A percentile compares a stretch with the other conserved stretches of the same genome.
Evolutionary conservation across 2,797 vertebrate genomes (phyloP).

Genomic region (Thalassophryne amazonica): DNA sequence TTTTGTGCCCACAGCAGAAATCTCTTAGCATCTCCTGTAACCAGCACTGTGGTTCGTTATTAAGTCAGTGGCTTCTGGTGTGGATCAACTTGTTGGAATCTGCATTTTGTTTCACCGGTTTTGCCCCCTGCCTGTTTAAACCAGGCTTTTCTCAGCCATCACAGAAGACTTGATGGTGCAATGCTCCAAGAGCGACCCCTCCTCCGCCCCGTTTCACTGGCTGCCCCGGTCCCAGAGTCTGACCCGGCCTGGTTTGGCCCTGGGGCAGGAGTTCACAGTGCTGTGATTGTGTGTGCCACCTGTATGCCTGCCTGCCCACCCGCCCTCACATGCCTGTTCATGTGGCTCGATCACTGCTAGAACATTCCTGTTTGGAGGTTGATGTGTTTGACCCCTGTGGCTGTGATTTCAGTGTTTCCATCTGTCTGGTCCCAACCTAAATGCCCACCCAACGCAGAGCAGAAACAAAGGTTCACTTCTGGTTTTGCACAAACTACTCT

Average conservation of each 20-base stretch:
- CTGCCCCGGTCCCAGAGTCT: conserved; percentile 34
- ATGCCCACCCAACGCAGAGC: conserved; percentile 36
- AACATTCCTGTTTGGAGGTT: conserved; percentile 69
- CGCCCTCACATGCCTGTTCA: conserved; percentile 73
- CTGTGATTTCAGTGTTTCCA: conserved; percentile 70
- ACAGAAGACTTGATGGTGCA: conserved; percentile 60
- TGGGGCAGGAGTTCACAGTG: conserved; percentile 32
- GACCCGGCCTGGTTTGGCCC: conserved; percentile 2
- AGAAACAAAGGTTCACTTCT: conserved; percentile 69
- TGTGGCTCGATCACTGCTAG: conserved; percentile 58
- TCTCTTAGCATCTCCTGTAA: conserved; percentile 79
- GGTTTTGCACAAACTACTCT: conserved; percentile 71
- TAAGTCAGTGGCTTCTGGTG: conserved; percentile 78
- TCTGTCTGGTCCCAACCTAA: conserved; percentile 60
- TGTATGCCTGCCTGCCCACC: conserved; percentile 40
- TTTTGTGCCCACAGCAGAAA: conserved; percentile 81
- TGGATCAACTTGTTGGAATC: conserved; percentile 78
- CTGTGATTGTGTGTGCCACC: conserved; percentile 47
- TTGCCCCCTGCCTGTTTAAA: conserved; percentile 37
- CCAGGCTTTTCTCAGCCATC: conserved; percentile 60
- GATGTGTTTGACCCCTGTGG: conserved; percentile 65
- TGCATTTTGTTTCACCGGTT: conserved; percentile 71
- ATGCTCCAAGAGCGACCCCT: conserved; percentile 48
- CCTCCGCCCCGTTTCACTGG: conserved; percentile 30
- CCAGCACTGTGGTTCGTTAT: conserved; percentile 81